These are phyloP conservation scores for Acanthis flammea DNA, from an alignment of 2,797 vertebrate species.

Conservation along the genomic window DNA sequence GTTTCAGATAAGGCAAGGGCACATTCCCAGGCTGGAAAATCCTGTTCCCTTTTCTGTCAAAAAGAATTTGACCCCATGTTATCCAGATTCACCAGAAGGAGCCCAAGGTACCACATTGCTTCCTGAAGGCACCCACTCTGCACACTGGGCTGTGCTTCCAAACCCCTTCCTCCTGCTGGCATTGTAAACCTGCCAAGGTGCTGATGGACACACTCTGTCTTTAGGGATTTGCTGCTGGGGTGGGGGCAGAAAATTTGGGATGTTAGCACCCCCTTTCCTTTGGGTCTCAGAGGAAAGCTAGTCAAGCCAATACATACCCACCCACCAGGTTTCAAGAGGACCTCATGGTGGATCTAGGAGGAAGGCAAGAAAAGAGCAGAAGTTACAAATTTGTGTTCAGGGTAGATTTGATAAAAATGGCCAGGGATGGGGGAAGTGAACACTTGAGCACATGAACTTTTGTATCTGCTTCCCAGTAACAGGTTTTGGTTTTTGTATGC, in stretches of 20 bases:
- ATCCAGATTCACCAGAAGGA: background rate
- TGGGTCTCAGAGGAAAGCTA: background rate
- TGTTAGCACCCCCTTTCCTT: background rate
- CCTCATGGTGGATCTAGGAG: background rate
- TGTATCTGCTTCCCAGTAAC: background rate
- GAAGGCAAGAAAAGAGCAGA: background rate
- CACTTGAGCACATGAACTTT: background rate
- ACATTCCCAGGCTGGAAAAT: background rate
- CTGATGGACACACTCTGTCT: background rate
- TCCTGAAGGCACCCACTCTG: background rate
- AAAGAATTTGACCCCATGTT: background rate
- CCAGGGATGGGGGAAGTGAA: background rate
- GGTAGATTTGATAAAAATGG: background rate
- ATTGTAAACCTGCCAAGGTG: background rate
- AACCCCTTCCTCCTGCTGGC: background rate
- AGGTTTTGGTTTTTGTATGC: background rate
- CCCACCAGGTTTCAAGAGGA: background rate
- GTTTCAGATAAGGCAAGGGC: background rate
- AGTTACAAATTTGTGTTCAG: background rate
- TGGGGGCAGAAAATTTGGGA: background rate
- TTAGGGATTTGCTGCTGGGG: background rate
- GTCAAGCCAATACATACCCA: background rate
- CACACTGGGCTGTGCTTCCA: background rate
- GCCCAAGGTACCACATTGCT: accelerated
- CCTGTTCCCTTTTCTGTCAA: background rate